A percentile compares a stretch with the other conserved stretches of the same genome.
These are phyloP conservation scores for Drosophila auraria DNA, from an alignment of 1,140 invertebrate species.

Conservation along the genomic window DNA sequence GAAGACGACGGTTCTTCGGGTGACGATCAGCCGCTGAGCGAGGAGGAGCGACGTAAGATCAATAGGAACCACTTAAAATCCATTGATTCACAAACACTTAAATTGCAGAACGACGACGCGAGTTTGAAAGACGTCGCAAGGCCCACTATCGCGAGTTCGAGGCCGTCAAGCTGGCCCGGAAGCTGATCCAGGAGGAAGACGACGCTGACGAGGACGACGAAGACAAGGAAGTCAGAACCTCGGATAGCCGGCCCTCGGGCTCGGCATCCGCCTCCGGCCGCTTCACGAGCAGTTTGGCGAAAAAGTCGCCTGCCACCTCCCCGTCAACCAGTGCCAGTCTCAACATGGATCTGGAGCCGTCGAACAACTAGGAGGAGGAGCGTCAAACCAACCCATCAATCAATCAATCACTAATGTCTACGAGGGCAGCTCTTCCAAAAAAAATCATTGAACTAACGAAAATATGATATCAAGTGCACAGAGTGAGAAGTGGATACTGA, in stretches of 20 bases:
- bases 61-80: background rate
- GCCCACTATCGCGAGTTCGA: slow-evolving; percentile 99
- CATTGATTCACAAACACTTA: slow-evolving; percentile 13
- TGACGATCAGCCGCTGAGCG: slow-evolving; percentile 88
- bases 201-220: slow-evolving; percentile 90
- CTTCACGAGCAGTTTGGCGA: slow-evolving; percentile 53
- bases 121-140: slow-evolving; percentile 96
- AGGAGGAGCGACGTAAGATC: slow-evolving; percentile 86
- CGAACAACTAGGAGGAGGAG: slow-evolving; percentile 59
- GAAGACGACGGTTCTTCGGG: slow-evolving; percentile 88
- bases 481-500: slow-evolving; percentile 31
- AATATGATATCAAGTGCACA: slow-evolving; percentile 29
- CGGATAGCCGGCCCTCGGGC: slow-evolving; percentile 48
- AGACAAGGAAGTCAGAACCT: slow-evolving; percentile 25
- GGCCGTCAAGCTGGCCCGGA: slow-evolving; percentile 94
- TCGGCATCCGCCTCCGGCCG: slow-evolving; percentile 54
- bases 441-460: slow-evolving; percentile 34
- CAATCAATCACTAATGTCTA: slow-evolving; percentile 42
- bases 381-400: slow-evolving; percentile 50
- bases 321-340: slow-evolving; percentile 51
- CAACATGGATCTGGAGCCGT: slow-evolving; percentile 59
- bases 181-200: slow-evolving; percentile 95
- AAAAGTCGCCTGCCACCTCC: slow-evolving; percentile 45
- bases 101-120: slow-evolving; percentile 88
- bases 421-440: slow-evolving; percentile 45